Evolutionary conservation across 2,888 invertebrate species (phyloP).

Genomic region (Salpingus planirostris): DNA sequence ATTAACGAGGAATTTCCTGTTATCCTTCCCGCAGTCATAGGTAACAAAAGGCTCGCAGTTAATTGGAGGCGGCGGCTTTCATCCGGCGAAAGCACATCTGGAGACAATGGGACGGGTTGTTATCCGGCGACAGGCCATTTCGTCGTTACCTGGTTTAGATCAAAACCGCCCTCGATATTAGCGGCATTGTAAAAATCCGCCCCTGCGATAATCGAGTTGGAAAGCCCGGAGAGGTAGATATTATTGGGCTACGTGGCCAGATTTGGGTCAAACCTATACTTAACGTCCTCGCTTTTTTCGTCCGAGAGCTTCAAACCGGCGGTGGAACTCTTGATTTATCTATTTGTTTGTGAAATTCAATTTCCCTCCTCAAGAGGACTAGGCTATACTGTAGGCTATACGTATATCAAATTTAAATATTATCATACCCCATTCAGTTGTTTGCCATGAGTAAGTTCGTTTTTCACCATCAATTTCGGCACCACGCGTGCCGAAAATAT

Average conservation of each 20-base stretch:
- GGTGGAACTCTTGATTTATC: conserved; percentile 24
- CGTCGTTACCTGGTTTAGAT: no score
- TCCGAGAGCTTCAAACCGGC: conserved; percentile 15
- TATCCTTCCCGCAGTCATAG: conserved; percentile 11
- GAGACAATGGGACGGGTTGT: no score
- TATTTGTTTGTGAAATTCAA: conserved; percentile 32
- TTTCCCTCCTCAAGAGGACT: conserved; percentile 23
- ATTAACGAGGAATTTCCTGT: conserved; percentile 14
- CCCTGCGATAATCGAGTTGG: no score
- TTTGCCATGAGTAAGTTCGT: conserved; percentile 12
- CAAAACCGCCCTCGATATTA: no score
- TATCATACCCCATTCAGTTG: conserved; percentile 18
- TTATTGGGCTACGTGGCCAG: no score
- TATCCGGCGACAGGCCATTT: no score
- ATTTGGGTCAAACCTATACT: no score
- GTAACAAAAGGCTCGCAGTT: conserved; percentile 13
- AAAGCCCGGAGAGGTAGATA: no score
- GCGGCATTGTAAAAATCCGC: no score
- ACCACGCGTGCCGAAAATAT: conserved; percentile 9
- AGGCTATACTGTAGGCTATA: conserved; percentile 10
- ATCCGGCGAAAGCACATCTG: no score
- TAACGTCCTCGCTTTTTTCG: no score
- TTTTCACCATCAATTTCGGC: conserved; percentile 8
- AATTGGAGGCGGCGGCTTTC: conserved; percentile 11
- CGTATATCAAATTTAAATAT: conserved; percentile 23